Evolutionary conservation across 2,888 invertebrate species (phyloP).

Genomic region (Myopa testacea): DNA sequence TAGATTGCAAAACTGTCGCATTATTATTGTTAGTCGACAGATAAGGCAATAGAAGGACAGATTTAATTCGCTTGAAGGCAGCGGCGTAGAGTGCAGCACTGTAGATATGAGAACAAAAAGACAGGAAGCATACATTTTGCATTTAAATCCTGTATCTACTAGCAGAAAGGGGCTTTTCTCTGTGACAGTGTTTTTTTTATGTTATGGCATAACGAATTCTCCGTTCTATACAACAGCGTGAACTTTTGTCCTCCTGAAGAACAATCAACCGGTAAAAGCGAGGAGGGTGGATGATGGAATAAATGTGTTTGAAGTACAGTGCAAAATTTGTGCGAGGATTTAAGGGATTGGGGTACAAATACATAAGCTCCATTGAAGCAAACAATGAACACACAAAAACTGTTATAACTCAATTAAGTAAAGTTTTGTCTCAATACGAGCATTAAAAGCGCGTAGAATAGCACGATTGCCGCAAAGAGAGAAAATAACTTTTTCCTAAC

Average conservation of each 20-base stretch:
- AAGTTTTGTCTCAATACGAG: conserved; percentile 8
- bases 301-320: neutral
- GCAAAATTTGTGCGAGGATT: neutral
- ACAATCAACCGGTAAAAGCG: neutral
- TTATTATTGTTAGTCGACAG: conserved; percentile 20
- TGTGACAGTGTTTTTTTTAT: neutral
- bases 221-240: too few species aligned
- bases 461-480: neutral
- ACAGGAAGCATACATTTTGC: neutral
- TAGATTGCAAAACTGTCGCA: conserved; percentile 19
- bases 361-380: neutral
- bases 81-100: conserved; percentile 1
- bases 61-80: neutral
- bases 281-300: neutral
- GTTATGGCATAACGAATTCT: neutral
- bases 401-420: conserved; percentile 31
- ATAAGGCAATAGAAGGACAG: neutral
- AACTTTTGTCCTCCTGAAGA: neutral
- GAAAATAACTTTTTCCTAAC: neutral
- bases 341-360: neutral
- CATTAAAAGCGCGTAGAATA: neutral
- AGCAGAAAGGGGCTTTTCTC: too few species aligned
- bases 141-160: conserved; percentile 21
- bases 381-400: conserved; percentile 1
- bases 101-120: neutral